A percentile compares a stretch with the other conserved stretches of the same genome.
These are phyloP conservation scores for Linurgus olivaceus DNA, from an alignment of 2,797 vertebrate species.

Conservation along the genomic window DNA sequence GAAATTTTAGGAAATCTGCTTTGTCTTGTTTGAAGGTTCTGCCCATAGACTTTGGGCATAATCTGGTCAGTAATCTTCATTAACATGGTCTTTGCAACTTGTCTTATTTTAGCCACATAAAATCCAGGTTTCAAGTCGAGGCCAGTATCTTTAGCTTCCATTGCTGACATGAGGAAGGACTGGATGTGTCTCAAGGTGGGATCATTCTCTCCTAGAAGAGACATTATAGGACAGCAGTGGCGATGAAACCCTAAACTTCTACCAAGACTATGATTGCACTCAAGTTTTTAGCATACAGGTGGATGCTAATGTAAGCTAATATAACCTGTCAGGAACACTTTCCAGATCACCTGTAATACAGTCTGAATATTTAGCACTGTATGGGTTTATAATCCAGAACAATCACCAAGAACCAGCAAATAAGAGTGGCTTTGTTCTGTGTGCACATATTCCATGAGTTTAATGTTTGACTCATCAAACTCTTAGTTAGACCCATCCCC, in stretches of 20 bases:
- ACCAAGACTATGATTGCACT: not conserved
- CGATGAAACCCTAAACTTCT: not conserved
- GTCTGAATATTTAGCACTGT: not conserved
- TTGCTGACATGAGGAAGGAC: not conserved
- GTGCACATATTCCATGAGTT: not conserved
- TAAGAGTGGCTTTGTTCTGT: not conserved
- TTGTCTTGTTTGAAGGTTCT: not conserved
- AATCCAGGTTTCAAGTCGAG: not conserved
- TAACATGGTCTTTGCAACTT: not conserved
- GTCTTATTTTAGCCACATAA: not conserved
- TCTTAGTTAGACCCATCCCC: not conserved
- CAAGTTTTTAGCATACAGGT: not conserved
- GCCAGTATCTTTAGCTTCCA: not conserved
- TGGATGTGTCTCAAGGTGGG: not conserved
- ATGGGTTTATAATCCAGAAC: not conserved
- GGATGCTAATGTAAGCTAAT: not conserved
- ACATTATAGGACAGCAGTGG: not conserved
- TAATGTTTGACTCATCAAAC: not conserved
- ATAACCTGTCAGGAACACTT: not conserved
- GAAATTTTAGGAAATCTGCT: not conserved
- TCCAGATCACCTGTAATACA: not conserved
- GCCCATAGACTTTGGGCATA: not conserved
- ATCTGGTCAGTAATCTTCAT: not conserved
- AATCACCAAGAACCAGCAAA: not conserved
- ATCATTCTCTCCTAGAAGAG: not conserved